Base-by-base conservation (phyloP, 2,888 invertebrate genomes). In the Caenorhabditis sp. region DNA sequence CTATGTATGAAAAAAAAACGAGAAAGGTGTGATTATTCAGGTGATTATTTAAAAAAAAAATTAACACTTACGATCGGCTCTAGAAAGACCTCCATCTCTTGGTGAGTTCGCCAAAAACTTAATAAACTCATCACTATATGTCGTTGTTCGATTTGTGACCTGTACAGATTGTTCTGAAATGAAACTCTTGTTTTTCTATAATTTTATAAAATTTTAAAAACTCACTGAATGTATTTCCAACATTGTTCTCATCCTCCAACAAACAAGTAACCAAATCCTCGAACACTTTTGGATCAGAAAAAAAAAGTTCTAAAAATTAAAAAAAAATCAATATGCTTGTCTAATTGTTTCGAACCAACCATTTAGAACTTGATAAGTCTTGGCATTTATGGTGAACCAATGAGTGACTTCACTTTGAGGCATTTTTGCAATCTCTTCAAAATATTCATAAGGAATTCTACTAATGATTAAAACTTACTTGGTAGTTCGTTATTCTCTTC, bases 171-270 rank as follows among this genome's bases (percentile, higher is more conserved):
- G 62, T 70, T 10, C 26, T 26, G 62, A 0, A 70, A 66, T 17
- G 8, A 27, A 25, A 5, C 58, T 59, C 20, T 25, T 2, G 21
- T 26, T 27, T 25, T 25, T 1, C 25, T 36, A 25, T 12, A 43
- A 21, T 36, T 10, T 1, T 1, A 56, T 23, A 43, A n/a, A 1
- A n/a, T 5, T 1, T 3, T 5, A 68, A 50, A 36, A 43, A 63
- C 67, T 60, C 8, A 71, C 71, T 63, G 36, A 53, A 71, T 0
- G 61, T 59, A 14, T 38, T 38, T 52, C 64, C 71, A 23, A 12
- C 49, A 7, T n/a, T 56, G n/a, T 60, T 23, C 2, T 10, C 12
- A 17, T 67, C 64, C 0, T 8, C 20, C 7, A 12, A 5, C 23
- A 71, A 12, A 25, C 52, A 20, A 14, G 57, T 1, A 0, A 54